Base-by-base conservation (phyloP, 2,113 vertebrate genomes). In the Syrmaticus mikado region DNA sequence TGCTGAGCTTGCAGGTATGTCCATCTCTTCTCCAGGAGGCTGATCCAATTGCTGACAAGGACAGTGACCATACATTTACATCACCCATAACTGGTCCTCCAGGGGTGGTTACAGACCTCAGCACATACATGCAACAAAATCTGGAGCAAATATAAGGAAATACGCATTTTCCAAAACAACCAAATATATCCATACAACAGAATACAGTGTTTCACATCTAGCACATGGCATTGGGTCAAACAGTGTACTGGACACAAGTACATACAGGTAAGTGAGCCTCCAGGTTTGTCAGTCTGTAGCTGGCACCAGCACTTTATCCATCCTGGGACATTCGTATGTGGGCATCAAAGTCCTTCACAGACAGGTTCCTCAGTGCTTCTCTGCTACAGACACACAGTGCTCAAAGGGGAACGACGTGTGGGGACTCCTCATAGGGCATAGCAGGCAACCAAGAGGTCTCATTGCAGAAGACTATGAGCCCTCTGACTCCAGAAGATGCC, bases 291-390 rank as follows among this genome's bases (percentile, higher is more conserved):
- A 30, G 13, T n/a, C 48, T 45, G 2, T 1, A 64, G 38, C 50
- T 64, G 46, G 61, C 46, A 50, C 32, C 6, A 9, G 22, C 40
- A 65, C 11, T 91, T 68, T 24, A 5, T 22, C 43, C 38, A 72
- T 72, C 55, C 43, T 24, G 16, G 6, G 27, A 27, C n/a, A 32
- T 45, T 11, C 27, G 8, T 20, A 10, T 0, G 0, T 3, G 28
- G 61, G 7, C 38, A 53, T 53, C 52, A 85, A 78, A 70, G 14
- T 6, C 4, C 11, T 25, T 55, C 36, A 21, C 14, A 11, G 67
- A 73, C 41, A 48, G 11, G 32, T 60, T 82, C 30, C 16, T 50
- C 20, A 10, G 30, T 7, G 7, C 68, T 43, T 36, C 55, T 86
- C 41, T 58, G 30, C n/a, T 32, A 19, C 32, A 36, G 36, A 38